Conservation (phyloP, 2,888 invertebrate genomes). For the Microctonus hyperodae region DNA sequence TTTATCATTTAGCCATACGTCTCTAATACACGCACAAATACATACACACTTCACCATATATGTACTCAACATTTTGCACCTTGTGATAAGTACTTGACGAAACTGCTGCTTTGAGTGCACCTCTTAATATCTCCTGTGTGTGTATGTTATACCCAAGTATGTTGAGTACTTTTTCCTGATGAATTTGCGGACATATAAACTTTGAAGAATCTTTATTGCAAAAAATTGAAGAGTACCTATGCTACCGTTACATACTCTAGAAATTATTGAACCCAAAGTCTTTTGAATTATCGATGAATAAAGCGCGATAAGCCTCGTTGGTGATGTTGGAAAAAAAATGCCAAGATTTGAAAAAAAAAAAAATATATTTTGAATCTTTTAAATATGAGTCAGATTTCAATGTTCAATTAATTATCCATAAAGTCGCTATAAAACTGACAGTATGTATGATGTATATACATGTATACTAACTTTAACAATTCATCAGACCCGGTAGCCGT, state of each 20-base stretch:
- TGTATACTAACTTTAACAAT: neutral
- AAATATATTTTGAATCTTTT: neutral
- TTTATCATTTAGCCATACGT: too few species aligned
- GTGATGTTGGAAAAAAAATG: neutral
- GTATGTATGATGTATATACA: neutral
- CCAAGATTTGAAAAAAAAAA: neutral
- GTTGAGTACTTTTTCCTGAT: neutral
- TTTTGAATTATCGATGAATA: neutral
- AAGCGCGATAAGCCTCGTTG: neutral
- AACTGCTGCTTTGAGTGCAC: neutral
- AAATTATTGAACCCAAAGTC: neutral
- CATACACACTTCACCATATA: neutral
- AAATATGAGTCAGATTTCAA: neutral
- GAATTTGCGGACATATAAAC: neutral
- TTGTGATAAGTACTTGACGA: neutral
- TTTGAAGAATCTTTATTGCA: neutral
- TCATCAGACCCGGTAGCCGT: neutral
- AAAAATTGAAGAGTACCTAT: neutral
- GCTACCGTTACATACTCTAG: neutral
- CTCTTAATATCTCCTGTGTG: neutral
- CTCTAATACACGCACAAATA: neutral
- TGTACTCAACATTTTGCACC: neutral
- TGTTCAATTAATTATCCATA: neutral
- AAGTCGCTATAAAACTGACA: neutral
- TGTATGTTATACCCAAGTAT: neutral